phyloP scores from a whole-genome alignment of 2,888 invertebrate genomes.

The Polyommatus icarus region DNA sequence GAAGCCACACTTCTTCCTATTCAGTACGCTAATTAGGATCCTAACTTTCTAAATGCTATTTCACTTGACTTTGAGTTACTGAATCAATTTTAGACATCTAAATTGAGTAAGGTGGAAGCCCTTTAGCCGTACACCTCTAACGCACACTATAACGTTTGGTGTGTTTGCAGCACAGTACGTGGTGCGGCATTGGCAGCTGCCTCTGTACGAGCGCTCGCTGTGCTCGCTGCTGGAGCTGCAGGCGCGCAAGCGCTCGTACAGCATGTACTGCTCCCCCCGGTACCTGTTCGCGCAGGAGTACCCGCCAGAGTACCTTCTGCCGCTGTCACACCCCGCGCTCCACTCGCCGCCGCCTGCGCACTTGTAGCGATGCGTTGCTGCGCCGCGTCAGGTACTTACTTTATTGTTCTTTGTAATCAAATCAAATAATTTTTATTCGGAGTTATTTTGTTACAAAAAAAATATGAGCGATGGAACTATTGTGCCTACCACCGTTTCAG shows the following conservation, averaged over 20 bases:
- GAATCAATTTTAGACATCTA: too few species aligned
- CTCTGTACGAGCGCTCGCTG: conserved; percentile 71
- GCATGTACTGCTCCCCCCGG: conserved; percentile 68
- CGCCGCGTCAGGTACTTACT: conserved; percentile 52
- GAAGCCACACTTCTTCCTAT: too few species aligned
- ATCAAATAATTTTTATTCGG: too few species aligned
- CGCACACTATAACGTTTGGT: background rate
- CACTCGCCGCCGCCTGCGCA: conserved; percentile 73
- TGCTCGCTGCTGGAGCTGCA: conserved; percentile 70
- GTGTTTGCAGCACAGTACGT: conserved; percentile 65
- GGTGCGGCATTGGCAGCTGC: conserved; percentile 74
- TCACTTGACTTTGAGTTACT: too few species aligned
- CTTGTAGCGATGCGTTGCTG: conserved; percentile 70
- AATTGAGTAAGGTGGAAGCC: too few species aligned
- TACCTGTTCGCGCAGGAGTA: conserved; percentile 71
- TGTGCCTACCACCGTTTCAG: too few species aligned
- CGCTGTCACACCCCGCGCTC: conserved; percentile 66
- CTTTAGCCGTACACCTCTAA: too few species aligned
- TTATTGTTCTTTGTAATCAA: background rate
- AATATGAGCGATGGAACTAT: too few species aligned
- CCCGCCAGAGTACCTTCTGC: conserved; percentile 58
- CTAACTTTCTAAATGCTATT: too few species aligned
- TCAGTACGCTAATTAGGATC: too few species aligned
- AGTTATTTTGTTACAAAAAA: too few species aligned
- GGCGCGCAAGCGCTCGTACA: conserved; percentile 64